A percentile compares a stretch with the other conserved stretches of the same genome.
Conservation (phyloP, 2,888 invertebrate species). For the Sesia apiformis region DNA sequence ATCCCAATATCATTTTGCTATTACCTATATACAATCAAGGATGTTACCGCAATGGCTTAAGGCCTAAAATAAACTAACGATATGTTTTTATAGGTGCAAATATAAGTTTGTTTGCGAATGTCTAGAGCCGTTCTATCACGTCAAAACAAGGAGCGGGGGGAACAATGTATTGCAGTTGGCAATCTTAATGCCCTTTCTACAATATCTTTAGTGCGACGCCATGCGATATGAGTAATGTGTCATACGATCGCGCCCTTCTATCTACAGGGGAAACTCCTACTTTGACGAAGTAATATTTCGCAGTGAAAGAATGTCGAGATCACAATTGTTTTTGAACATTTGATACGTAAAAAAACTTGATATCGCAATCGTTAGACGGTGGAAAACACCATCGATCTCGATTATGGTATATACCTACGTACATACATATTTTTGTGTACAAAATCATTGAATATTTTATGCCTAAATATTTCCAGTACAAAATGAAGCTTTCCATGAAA, state of each 20-base stretch:
- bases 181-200: constrained; percentile 73
- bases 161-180: constrained; percentile 68
- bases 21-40: background rate
- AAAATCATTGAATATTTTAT: too few relatives aligned
- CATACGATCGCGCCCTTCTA: constrained; percentile 65
- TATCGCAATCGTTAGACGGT: too few relatives aligned
- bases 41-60: constrained; percentile 11
- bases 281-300: background rate
- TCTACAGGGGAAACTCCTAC: constrained; percentile 20
- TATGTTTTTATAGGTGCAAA: constrained; percentile 9
- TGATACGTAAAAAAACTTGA: too few relatives aligned
- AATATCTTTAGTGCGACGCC: constrained; percentile 70
- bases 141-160: constrained; percentile 68
- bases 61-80: constrained; percentile 10
- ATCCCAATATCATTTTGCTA: constrained; percentile 19
- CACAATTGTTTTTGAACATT: too few relatives aligned
- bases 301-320: background rate
- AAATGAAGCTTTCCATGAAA: too few relatives aligned
- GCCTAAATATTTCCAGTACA: too few relatives aligned
- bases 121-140: constrained; percentile 64
- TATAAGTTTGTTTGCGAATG: constrained; percentile 36
- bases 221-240: constrained; percentile 72
- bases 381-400: too few relatives aligned
- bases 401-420: too few relatives aligned
- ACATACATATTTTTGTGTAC: too few relatives aligned